phyloP scores from a whole-genome alignment of 2,113 vertebrate genomes.

The Forbesichthys agassizii region DNA sequence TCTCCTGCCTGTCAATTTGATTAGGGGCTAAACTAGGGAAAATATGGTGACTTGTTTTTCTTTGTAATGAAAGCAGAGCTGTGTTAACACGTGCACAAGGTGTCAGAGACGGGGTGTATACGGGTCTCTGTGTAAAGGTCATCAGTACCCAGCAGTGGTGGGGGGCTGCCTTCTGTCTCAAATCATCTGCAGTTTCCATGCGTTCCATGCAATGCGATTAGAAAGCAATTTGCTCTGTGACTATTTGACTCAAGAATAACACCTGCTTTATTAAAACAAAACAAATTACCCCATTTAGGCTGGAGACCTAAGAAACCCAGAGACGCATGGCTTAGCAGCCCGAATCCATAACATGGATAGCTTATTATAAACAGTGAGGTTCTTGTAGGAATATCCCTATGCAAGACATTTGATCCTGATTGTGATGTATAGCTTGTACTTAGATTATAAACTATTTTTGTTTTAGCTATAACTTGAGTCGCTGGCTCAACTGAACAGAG shows the following conservation, averaged over 20 bases:
- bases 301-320: slow-evolving; percentile 31
- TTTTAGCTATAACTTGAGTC: slow-evolving; percentile 15
- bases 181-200: slow-evolving; percentile 63
- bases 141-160: slow-evolving; percentile 29
- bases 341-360: slow-evolving; percentile 47
- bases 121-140: slow-evolving; percentile 39
- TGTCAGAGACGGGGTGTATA: slow-evolving; percentile 4
- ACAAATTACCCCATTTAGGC: slow-evolving; percentile 69
- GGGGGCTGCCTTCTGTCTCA: slow-evolving; percentile 20
- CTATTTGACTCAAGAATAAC: slow-evolving; percentile 73
- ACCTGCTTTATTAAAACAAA: slow-evolving; percentile 77
- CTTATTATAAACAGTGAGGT: slow-evolving; percentile 51
- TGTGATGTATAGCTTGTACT: slow-evolving; percentile 1
- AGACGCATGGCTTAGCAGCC: slow-evolving; percentile 13
- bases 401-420: slow-evolving; percentile 21
- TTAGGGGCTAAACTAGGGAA: slow-evolving; percentile 56
- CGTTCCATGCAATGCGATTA: slow-evolving; percentile 64
- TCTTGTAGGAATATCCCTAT: slow-evolving; percentile 29
- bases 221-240: slow-evolving; percentile 70
- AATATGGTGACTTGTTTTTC: slow-evolving; percentile 72
- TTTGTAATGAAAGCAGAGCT: slow-evolving; percentile 69
- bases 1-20: slow-evolving; percentile 47
- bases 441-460: slow-evolving; percentile 21
- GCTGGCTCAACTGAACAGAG: slow-evolving; percentile 25
- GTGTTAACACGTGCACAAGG: slow-evolving; percentile 49